Conservation (phyloP, 2,888 invertebrate species). For the Caenorhabditis uteleia region DNA sequence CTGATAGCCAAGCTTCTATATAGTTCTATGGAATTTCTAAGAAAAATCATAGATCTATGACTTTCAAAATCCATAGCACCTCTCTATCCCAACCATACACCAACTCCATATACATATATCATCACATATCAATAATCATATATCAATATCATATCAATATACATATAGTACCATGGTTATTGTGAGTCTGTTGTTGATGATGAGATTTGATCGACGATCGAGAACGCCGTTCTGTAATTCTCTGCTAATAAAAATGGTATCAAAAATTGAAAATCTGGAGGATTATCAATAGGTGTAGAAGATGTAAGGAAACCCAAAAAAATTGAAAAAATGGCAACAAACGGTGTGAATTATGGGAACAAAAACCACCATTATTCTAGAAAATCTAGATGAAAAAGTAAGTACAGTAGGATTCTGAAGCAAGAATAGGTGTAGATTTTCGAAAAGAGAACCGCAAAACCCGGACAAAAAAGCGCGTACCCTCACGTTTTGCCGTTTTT, state of each 20-base stretch:
- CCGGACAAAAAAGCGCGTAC: conserved; percentile 27
- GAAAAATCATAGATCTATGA: no score
- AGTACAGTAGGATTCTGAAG: no score
- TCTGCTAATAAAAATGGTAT: no score
- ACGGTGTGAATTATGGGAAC: conserved; percentile 8
- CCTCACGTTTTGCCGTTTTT: conserved; percentile 63
- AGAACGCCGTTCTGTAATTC: conserved; percentile 44
- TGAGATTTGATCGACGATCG: conserved; percentile 40
- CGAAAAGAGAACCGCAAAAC: neutral
- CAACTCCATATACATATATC: no score
- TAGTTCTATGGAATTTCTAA: no score
- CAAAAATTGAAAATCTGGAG: conserved; percentile 11
- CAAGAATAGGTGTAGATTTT: conserved; percentile 1
- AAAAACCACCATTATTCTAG: neutral
- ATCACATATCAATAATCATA: no score
- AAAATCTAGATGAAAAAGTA: no score
- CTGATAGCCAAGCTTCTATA: no score
- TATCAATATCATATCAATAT: no score
- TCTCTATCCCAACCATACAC: no score
- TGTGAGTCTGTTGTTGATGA: conserved; percentile 25
- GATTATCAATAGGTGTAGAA: conserved; percentile 8
- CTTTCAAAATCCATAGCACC: no score
- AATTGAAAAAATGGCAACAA: conserved; percentile 4
- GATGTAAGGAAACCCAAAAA: neutral
- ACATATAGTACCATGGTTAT: conserved; percentile 29